phyloP scores from a whole-genome alignment of 2,888 invertebrate genomes.

The Tenthredo amoena region DNA sequence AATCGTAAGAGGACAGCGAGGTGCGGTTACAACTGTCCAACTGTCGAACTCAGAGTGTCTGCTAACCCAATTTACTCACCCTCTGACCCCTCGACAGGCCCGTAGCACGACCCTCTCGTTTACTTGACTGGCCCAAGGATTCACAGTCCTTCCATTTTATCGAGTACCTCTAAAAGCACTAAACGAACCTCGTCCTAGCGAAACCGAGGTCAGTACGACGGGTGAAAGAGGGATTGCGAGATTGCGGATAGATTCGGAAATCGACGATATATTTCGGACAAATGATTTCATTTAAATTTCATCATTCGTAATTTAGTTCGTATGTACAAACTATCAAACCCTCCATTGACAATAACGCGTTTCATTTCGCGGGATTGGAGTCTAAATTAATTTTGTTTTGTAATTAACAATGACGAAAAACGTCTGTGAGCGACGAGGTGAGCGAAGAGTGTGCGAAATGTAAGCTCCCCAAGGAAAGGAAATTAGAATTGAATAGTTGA shows the following conservation, averaged over 20 bases:
- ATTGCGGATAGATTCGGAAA: slow-evolving; percentile 7
- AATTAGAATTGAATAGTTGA: slow-evolving; percentile 77
- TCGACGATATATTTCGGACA: neutral
- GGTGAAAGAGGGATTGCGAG: neutral
- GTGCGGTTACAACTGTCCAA: slow-evolving; percentile 61
- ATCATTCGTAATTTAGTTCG: neutral
- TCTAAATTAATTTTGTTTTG: slow-evolving; percentile 13
- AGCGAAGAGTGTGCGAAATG: slow-evolving; percentile 28
- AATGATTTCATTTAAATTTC: neutral
- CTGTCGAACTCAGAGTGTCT: slow-evolving; percentile 66
- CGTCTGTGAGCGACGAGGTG: slow-evolving; percentile 11
- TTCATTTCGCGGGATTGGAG: neutral
- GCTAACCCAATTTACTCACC: slow-evolving; percentile 53
- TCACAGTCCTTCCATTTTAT: slow-evolving; percentile 45
- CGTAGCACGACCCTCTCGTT: slow-evolving; percentile 34
- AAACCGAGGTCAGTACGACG: slow-evolving; percentile 15
- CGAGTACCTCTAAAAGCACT: slow-evolving; percentile 37
- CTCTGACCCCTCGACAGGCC: slow-evolving; percentile 39
- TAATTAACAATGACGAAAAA: slow-evolving; percentile 36
- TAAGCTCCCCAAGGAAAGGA: slow-evolving; percentile 66
- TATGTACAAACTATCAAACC: neutral
- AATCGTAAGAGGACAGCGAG: slow-evolving; percentile 57
- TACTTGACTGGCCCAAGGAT: slow-evolving; percentile 34
- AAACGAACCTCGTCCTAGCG: slow-evolving; percentile 1
- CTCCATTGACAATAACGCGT: neutral